Conservation (phyloP, 2,797 vertebrate genomes). For the Micropoecilia bifurca region DNA sequence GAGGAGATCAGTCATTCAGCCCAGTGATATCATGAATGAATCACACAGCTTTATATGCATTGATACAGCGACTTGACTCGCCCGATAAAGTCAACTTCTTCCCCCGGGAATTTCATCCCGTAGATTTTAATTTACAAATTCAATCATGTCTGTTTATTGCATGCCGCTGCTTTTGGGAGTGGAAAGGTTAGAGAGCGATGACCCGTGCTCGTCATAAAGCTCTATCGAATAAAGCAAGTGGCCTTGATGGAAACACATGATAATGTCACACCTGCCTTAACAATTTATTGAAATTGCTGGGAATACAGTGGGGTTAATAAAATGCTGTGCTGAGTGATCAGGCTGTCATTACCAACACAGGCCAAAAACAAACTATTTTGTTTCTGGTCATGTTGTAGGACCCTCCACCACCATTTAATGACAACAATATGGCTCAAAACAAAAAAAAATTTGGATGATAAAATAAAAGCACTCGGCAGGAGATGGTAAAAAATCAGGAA, state of each 20-base stretch:
- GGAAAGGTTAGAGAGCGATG: background rate
- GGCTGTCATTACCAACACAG: background rate
- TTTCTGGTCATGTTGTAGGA: background rate
- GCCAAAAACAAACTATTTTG: background rate
- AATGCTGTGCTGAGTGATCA: background rate
- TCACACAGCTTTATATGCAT: constrained; percentile 20
- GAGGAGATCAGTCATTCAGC: constrained; percentile 56
- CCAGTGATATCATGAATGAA: constrained; percentile 39
- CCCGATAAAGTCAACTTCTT: constrained; percentile 42
- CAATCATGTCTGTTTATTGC: constrained; percentile 18
- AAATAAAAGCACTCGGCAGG: background rate
- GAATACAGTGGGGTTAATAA: background rate
- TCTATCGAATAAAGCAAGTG: background rate
- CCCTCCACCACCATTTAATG: background rate
- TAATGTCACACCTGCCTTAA: background rate
- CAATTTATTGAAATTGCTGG: background rate
- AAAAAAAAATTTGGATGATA: background rate
- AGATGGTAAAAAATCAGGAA: background rate
- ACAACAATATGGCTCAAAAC: background rate
- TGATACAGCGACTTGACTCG: background rate
- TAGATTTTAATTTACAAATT: constrained; percentile 41
- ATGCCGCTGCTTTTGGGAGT: constrained; percentile 1
- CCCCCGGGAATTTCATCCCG: constrained; percentile 31
- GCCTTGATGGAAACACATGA: constrained; percentile 1
- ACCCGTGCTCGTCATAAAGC: background rate